Conservation (phyloP, 1,140 invertebrate genomes). For the Samia ricini region DNA sequence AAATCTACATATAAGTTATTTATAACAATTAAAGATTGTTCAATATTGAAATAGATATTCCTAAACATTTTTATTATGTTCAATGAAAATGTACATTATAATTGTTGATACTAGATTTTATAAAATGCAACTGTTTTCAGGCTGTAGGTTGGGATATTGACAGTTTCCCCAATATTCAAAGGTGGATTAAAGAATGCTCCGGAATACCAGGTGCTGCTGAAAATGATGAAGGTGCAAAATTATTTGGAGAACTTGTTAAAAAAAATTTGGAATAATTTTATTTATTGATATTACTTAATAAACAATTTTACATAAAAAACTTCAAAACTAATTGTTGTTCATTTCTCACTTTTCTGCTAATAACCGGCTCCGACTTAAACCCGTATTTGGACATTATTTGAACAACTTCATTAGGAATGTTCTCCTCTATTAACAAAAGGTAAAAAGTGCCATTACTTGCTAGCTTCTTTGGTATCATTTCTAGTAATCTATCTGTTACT, state of each 20-base stretch:
- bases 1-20: no score
- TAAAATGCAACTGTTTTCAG: conserved; percentile 52
- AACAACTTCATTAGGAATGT: conserved; percentile 87
- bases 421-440: conserved; percentile 91
- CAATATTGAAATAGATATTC: no score
- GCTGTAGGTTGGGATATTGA: conserved; percentile 82
- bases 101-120: no score
- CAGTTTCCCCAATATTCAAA: conserved; percentile 81
- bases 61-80: no score
- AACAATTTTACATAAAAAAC: conserved; percentile 63
- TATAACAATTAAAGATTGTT: no score
- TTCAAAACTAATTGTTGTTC: conserved; percentile 84
- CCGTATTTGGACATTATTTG: conserved; percentile 78
- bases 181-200: conserved; percentile 81
- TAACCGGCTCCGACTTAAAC: conserved; percentile 80
- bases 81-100: no score
- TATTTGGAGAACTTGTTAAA: conserved; percentile 75
- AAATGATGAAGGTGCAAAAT: conserved; percentile 77
- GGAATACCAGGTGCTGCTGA: conserved; percentile 75
- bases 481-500: conserved; percentile 88
- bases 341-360: conserved; percentile 84
- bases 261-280: conserved; percentile 72
- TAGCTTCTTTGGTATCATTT: conserved; percentile 83
- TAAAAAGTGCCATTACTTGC: conserved; percentile 88
- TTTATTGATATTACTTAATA: conserved; percentile 8